These are phyloP conservation scores for Quiscalus mexicanus DNA, from an alignment of 2,113 vertebrate species.

Conservation along the genomic window DNA sequence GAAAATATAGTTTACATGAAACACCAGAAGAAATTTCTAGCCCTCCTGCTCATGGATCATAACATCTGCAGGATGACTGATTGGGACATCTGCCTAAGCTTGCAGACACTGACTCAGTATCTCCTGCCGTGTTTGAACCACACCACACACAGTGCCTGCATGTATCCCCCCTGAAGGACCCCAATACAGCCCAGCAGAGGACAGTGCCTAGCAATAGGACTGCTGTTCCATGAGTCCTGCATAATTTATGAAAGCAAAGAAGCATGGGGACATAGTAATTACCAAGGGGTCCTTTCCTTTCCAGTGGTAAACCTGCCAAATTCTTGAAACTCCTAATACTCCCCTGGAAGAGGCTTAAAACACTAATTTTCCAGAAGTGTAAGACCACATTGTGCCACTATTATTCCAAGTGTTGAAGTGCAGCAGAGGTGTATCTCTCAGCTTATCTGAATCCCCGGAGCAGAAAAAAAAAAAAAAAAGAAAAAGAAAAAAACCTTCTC, in stretches of 20 bases:
- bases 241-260: background rate
- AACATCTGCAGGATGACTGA: background rate
- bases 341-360: background rate
- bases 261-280: background rate
- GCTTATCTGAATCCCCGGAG: background rate
- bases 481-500: background rate
- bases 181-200: background rate
- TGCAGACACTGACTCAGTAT: background rate
- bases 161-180: background rate
- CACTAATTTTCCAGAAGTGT: background rate
- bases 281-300: background rate
- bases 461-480: background rate
- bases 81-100: background rate
- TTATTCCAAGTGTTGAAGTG: background rate
- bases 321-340: background rate
- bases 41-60: background rate
- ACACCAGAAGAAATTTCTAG: background rate
- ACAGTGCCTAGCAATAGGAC: background rate
- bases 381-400: background rate
- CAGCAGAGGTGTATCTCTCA: background rate
- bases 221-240: background rate
- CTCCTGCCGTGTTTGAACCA: background rate
- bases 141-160: background rate
- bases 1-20: background rate
- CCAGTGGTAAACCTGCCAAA: background rate